A percentile compares a stretch with the other conserved stretches of the same genome.
Evolutionary conservation across 2,888 invertebrate species (phyloP).

Genomic region (Agonopterix alstromeriana): DNA sequence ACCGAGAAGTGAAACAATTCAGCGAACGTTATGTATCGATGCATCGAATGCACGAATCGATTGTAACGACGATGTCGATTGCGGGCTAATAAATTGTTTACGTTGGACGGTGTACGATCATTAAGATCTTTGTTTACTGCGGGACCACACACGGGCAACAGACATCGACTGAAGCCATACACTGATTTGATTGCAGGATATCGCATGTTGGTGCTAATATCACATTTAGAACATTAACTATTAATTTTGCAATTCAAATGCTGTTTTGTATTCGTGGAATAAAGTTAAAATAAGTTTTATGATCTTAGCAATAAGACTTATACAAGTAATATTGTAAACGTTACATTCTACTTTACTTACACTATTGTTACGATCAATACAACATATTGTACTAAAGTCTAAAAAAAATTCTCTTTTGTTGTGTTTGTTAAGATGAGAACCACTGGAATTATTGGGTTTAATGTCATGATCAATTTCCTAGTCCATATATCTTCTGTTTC

Average conservation of each 20-base stretch:
- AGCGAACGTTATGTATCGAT: constrained; percentile 40
- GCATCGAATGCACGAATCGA: constrained; percentile 53
- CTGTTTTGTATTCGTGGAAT: too few relatives aligned
- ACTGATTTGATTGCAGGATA: constrained; percentile 67
- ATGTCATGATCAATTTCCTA: neutral
- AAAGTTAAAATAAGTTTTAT: too few relatives aligned
- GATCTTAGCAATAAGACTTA: too few relatives aligned
- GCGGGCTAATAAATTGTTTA: constrained; percentile 66
- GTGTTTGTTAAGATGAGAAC: too few relatives aligned
- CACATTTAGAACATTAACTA: constrained; percentile 41
- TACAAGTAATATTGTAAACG: too few relatives aligned
- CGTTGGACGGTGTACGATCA: constrained; percentile 52
- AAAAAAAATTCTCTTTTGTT: too few relatives aligned
- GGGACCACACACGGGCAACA: constrained; percentile 66
- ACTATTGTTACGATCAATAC: too few relatives aligned
- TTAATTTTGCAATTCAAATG: too few relatives aligned
- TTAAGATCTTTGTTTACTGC: constrained; percentile 69
- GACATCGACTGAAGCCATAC: constrained; percentile 61
- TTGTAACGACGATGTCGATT: constrained; percentile 62
- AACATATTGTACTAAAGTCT: too few relatives aligned
- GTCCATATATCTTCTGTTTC: neutral
- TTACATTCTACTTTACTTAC: too few relatives aligned
- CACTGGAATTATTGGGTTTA: too few relatives aligned
- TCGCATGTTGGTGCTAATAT: constrained; percentile 56
- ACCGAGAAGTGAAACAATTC: constrained; percentile 39